Base-by-base conservation (phyloP, 2,797 vertebrate species). In the Peromyscus nudipes region DNA sequence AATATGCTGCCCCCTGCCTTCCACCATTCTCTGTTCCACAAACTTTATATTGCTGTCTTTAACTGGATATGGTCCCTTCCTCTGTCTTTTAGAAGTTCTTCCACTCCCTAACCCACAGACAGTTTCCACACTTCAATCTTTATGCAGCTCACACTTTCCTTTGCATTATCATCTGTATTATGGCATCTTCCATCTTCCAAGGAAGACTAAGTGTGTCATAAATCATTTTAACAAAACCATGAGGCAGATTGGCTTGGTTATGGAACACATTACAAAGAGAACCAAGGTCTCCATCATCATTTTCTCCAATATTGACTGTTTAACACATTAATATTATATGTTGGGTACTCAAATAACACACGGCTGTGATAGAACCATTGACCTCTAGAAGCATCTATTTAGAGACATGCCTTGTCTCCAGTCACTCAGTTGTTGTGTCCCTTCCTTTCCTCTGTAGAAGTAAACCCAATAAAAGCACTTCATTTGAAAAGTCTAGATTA, bases 151-250 rank as follows among this genome's bases (percentile, higher is more conserved):
- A 87, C 14, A 88, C 12, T 77, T 94, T 92, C 75, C 21, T 64
- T 71, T 79, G n/a, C 46, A 60, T 96, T 94, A 81, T 40, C 40
- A 8, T 34, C 55, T 91, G 46, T 86, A 67, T 86, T 85, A 87
- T 46, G n/a, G n/a, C 76, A 85, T 93, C 76, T 79, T 96, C 95
- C 80, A 92, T 97, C 77, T 95, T 88, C 40, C 77, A 85, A 80
- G 67, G 67, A 94, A 94, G 95, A 95, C 27, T 91, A 93, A 96
- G 75, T 92, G n/a, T 94, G 34, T 95, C 92, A 85, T 96, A 93
- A 97, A 96, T 97, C 87, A 55, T 85, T 85, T 46, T 83, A 95
- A 95, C 75, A 92, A 92, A 97, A 84, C 75, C n/a, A 65, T 92
- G 71, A 90, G 71, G 76, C 65, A 95, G 81, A 97, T 82, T 95